A percentile compares a stretch with the other conserved stretches of the same genome.
phyloP scores from a whole-genome alignment of 1,140 invertebrate species.

The Pissodes strobi region DNA sequence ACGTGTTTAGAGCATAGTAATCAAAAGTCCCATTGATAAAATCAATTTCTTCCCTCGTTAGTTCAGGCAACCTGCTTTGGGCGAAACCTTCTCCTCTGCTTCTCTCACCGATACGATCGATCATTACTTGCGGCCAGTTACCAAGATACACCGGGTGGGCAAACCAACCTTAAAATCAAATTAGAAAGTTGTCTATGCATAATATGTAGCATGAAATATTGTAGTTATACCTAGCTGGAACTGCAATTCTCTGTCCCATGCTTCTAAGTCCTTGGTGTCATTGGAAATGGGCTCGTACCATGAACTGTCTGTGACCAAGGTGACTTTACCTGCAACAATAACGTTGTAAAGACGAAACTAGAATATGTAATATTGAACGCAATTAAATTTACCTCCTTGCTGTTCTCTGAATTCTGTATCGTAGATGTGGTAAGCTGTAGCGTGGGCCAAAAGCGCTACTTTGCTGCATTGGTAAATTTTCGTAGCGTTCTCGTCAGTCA shows the following conservation, averaged over 20 bases:
- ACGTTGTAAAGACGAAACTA: background rate
- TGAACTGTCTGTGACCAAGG: conserved; percentile 27
- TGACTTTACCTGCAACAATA: conserved; percentile 30
- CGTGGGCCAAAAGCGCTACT: conserved; percentile 26
- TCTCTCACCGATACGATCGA: conserved; percentile 59
- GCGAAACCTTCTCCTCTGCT: conserved; percentile 58
- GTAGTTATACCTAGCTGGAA: conserved; percentile 28
- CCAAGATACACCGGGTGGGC: conserved; percentile 59
- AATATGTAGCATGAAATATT: no score
- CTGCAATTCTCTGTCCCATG: conserved; percentile 24
- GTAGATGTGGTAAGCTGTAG: conserved; percentile 60
- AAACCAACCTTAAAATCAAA: conserved; percentile 62
- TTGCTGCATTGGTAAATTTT: conserved; percentile 25
- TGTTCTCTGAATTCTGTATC: conserved; percentile 56
- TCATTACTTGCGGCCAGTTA: conserved; percentile 65
- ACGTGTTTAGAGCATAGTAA: conserved; percentile 56
- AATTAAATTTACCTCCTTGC: conserved; percentile 57
- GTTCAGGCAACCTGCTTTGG: conserved; percentile 64
- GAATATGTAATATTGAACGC: background rate
- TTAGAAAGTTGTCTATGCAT: no score
- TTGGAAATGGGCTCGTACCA: conserved; percentile 35
- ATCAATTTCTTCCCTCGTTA: conserved; percentile 58
- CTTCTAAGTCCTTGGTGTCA: conserved; percentile 18
- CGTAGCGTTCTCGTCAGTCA: conserved; percentile 43
- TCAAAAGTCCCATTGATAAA: conserved; percentile 58